Base-by-base conservation (phyloP, 2,888 invertebrate genomes). In the Liodrosophila aerea region DNA sequence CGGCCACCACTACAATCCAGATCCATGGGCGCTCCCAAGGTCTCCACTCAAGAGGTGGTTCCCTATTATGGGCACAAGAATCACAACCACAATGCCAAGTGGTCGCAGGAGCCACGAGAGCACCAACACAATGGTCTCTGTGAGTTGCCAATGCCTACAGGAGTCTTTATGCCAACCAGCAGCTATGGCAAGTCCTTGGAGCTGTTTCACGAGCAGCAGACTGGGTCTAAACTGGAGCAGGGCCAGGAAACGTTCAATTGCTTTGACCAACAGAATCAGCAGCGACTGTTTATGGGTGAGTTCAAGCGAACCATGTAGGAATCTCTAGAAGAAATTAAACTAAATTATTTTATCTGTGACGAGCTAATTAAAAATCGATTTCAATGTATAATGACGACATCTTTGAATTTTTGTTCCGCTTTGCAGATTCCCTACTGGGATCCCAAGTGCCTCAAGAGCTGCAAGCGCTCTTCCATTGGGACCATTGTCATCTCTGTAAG, bases 391-490 rank as follows among this genome's bases (percentile, higher is more conserved):
- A n/a, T n/a, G n/a, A n/a, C n/a, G n/a, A n/a, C n/a, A n/a, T n/a
- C n/a, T n/a, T n/a, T n/a, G n/a, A 22, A 22, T 22, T 2, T 22
- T 22, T 22, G 22, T 22, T 27, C 16, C 16, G 11, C 13, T 29
- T 0, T 3, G 16, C 5, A 68, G 68, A 64, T 5, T 13, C 47
- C 5, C 9, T 15, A 37, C 1, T 18, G 9, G 16, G 29, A 0
- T 16, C 54, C 15, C 51, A 70, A 11, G 12, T 58, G 11, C 67
- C 72, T 1, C 16, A 31, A 8, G 81, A 78, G 50, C 30, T 76
- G 56, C 74, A 60, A 16, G 36, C 54, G 4, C 53, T 82, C 9
- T 84, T 82, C 46, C 64, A 51, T 7, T 78, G 82, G 82, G 66
- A 82, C 30, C 59, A 56, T 52, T 82, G 81, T 30, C 56, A 46